Conservation (phyloP, 2,888 invertebrate species). For the Ormyrus rosae region DNA sequence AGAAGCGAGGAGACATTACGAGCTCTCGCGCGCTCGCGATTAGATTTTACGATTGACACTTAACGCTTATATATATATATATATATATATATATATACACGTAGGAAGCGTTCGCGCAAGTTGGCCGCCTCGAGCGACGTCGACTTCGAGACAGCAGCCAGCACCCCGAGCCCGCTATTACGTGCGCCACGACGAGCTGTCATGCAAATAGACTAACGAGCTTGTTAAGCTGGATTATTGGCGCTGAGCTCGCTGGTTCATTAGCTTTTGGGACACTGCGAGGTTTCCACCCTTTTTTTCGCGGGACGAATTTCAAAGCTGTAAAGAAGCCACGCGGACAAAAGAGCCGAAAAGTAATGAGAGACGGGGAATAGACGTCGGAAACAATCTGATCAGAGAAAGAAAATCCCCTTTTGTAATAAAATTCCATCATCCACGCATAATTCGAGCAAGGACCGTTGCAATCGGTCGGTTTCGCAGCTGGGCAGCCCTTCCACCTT, state of each 20-base stretch:
- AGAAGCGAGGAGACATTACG: neutral
- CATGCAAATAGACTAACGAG: constrained; percentile 71
- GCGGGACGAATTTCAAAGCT: constrained; percentile 36
- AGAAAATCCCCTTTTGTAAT: constrained; percentile 10
- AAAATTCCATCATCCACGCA: neutral
- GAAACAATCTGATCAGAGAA: neutral
- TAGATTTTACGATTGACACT: constrained; percentile 56
- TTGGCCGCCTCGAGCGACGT: constrained; percentile 28
- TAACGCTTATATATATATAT: constrained; percentile 21
- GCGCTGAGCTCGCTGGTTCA: constrained; percentile 37
- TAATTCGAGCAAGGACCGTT: neutral
- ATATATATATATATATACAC: neutral
- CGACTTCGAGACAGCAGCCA: constrained; percentile 6
- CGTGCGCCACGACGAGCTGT: constrained; percentile 55
- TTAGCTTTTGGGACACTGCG: constrained; percentile 44
- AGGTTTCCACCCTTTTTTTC: constrained; percentile 40
- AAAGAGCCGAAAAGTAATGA: constrained; percentile 41
- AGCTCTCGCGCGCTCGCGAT: constrained; percentile 42
- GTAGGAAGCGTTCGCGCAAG: neutral
- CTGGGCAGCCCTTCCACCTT: constrained; percentile 10
- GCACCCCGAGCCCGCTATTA: constrained; percentile 33
- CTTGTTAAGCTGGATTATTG: constrained; percentile 65
- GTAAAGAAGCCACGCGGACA: constrained; percentile 27
- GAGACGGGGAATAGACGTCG: neutral
- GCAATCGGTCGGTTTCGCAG: constrained; percentile 27